Percentiles rank a stretch among this genome's conserved stretches.
Conservation (phyloP, 1,140 invertebrate genomes). For the Penaeus indicus region DNA sequence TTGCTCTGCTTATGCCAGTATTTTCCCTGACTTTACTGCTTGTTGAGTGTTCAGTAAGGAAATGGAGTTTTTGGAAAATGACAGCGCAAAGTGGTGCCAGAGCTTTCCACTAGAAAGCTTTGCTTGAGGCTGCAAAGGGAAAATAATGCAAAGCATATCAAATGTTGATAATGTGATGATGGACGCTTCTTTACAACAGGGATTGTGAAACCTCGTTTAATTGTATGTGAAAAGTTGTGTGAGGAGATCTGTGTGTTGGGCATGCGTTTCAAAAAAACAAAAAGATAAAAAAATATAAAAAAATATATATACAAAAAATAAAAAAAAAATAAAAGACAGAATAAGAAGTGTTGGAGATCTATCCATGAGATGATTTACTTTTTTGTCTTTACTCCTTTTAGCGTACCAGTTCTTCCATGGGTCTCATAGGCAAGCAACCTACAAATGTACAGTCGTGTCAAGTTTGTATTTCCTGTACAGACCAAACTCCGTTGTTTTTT, state of each 20-base stretch:
- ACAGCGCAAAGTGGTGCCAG: constrained; percentile 34
- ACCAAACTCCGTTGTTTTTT: constrained; percentile 42
- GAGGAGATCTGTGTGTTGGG: constrained; percentile 26
- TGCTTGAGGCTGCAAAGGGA: constrained; percentile 54
- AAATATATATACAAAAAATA: no score
- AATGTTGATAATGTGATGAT: constrained; percentile 33
- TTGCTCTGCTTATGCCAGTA: constrained; percentile 50
- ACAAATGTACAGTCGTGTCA: constrained; percentile 57
- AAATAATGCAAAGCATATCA: constrained; percentile 52
- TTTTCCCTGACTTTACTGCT: constrained; percentile 41
- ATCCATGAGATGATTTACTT: constrained; percentile 39
- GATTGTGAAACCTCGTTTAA: constrained; percentile 41
- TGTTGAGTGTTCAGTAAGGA: constrained; percentile 46
- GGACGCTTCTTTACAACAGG: constrained; percentile 34
- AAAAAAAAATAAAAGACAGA: constrained; percentile 2
- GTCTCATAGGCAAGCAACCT: constrained; percentile 55
- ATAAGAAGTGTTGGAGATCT: constrained; percentile 33
- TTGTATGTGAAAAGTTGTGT: constrained; percentile 26
- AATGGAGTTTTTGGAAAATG: constrained; percentile 25
- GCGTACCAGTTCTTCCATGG: constrained; percentile 57
- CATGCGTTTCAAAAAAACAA: constrained; percentile 7
- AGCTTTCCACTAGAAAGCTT: constrained; percentile 53
- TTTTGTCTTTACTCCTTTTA: constrained; percentile 41
- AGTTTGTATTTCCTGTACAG: constrained; percentile 57
- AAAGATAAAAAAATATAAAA: no score